These are phyloP conservation scores for Marcusenius ussheri DNA, from an alignment of 2,113 vertebrate genomes.

Conservation along the genomic window DNA sequence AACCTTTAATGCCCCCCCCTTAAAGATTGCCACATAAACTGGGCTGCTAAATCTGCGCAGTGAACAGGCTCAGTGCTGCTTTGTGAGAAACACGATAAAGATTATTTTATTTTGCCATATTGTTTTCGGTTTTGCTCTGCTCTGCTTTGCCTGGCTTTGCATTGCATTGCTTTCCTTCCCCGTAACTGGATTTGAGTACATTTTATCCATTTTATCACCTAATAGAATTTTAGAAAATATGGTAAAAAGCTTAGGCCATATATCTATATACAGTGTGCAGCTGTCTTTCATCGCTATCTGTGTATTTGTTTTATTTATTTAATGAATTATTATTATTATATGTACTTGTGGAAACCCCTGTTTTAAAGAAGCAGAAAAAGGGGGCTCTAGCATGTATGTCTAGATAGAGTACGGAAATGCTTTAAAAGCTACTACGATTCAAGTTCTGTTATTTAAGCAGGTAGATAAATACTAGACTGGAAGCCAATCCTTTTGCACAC, in stretches of 20 bases:
- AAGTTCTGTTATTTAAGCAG: background rate
- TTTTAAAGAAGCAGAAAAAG: background rate
- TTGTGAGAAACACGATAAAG: background rate
- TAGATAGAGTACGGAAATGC: background rate
- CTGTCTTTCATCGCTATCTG: background rate
- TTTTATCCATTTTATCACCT: background rate
- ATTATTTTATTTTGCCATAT: background rate
- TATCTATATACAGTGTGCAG: background rate
- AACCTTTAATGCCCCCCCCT: constrained; percentile 39
- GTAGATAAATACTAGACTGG: background rate
- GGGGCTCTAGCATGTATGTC: background rate
- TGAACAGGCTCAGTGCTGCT: background rate
- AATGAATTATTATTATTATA: background rate
- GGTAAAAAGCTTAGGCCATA: background rate
- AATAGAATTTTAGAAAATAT: background rate
- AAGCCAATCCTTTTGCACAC: background rate
- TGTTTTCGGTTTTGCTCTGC: constrained; percentile 50
- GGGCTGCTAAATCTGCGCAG: background rate
- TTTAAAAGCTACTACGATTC: background rate
- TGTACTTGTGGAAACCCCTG: background rate
- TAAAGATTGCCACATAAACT: constrained; percentile 11
- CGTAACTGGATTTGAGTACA: constrained; percentile 20
- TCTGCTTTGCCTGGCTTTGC: constrained; percentile 13
- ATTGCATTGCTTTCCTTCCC: constrained; percentile 44
- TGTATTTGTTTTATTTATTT: background rate